Conservation (phyloP, 2,888 invertebrate genomes). For the Lasius fuliginosus region DNA sequence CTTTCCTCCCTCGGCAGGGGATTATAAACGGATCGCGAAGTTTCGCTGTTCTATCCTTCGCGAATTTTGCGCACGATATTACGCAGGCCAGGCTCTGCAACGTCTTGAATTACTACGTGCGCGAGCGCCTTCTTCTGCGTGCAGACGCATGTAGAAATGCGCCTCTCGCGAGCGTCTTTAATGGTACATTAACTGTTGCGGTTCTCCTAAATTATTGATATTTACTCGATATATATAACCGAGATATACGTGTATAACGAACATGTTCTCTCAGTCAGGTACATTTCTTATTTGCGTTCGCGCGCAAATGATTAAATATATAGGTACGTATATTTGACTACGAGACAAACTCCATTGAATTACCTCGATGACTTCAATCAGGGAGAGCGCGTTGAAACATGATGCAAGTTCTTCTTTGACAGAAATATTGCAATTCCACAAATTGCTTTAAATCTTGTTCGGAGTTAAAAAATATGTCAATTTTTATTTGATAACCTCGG, state of each 20-base stretch:
- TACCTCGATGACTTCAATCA: slow-evolving; percentile 8
- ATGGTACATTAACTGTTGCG: slow-evolving; percentile 42
- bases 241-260: slow-evolving; percentile 1
- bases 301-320: slow-evolving; percentile 45
- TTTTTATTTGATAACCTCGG: background rate
- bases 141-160: background rate
- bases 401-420: background rate
- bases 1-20: slow-evolving; percentile 36
- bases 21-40: slow-evolving; percentile 70
- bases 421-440: background rate
- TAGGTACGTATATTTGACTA: background rate
- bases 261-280: background rate
- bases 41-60: slow-evolving; percentile 51
- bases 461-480: background rate
- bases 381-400: background rate
- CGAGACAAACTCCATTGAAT: slow-evolving; percentile 15
- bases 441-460: background rate
- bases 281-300: slow-evolving; percentile 18
- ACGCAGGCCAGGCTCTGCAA: slow-evolving; percentile 46
- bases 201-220: slow-evolving; percentile 53
- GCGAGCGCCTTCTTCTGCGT: slow-evolving; percentile 44
- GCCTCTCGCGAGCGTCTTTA: slow-evolving; percentile 35
- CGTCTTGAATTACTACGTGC: slow-evolving; percentile 61
- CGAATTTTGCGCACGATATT: slow-evolving; percentile 58
- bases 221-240: slow-evolving; percentile 38